Conservation (phyloP, 2,888 invertebrate species). For the Coleophora deauratella region DNA sequence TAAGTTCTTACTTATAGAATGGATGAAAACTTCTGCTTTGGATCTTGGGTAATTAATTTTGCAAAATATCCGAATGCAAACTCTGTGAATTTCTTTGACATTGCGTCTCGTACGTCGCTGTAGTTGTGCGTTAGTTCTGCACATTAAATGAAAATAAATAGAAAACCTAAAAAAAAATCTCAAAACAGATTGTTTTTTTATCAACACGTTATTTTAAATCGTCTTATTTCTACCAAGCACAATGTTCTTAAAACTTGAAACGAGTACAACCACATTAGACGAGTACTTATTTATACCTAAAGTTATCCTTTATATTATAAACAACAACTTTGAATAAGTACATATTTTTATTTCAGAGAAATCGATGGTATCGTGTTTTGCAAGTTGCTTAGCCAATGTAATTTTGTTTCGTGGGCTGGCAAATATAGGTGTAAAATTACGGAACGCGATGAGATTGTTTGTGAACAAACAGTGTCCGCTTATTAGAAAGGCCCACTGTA, state of each 20-base stretch:
- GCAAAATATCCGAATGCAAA: slow-evolving; percentile 20
- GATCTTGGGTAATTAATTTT: slow-evolving; percentile 17
- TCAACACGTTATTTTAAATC: no score
- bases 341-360: no score
- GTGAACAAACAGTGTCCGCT: slow-evolving; percentile 63
- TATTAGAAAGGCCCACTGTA: slow-evolving; percentile 60
- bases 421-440: slow-evolving; percentile 59
- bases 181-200: no score
- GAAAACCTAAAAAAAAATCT: no score
- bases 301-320: no score
- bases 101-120: background rate
- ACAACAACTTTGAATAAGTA: no score
- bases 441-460: slow-evolving; percentile 58
- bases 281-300: no score
- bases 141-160: no score
- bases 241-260: no score
- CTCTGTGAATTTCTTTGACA: background rate
- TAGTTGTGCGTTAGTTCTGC: background rate
- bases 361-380: slow-evolving; percentile 21
- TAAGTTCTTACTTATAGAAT: slow-evolving; percentile 8
- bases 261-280: no score
- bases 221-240: no score
- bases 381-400: slow-evolving; percentile 34
- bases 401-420: slow-evolving; percentile 39
- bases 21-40: slow-evolving; percentile 12